Evolutionary conservation across 2,888 invertebrate species (phyloP).

Genomic region (Amblyjoppa proteus): DNA sequence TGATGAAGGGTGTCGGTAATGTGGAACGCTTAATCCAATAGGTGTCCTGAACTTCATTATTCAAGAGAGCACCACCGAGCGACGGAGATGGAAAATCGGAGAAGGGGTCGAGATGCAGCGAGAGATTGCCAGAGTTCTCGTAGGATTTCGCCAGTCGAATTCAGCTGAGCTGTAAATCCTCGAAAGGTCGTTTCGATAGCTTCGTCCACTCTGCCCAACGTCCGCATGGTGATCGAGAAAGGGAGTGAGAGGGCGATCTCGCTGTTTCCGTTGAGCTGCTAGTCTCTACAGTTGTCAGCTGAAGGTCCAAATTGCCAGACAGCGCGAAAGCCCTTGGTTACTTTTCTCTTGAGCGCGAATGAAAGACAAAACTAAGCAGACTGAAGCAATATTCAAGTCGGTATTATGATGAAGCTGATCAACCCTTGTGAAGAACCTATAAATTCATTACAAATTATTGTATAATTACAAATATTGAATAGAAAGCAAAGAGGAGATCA

Average conservation of each 20-base stretch:
- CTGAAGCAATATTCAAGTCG: background rate
- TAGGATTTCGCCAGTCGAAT: constrained; percentile 59
- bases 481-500: background rate
- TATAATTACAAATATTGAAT: no score
- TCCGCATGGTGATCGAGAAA: constrained; percentile 19
- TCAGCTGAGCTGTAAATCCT: constrained; percentile 61
- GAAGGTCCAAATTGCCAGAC: constrained; percentile 20
- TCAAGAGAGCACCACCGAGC: constrained; percentile 68
- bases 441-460: no score
- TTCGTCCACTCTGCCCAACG: constrained; percentile 38
- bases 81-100: constrained; percentile 12
- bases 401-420: background rate
- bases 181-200: constrained; percentile 58
- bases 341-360: constrained; percentile 14
- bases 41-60: constrained; percentile 76
- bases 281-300: constrained; percentile 20
- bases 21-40: constrained; percentile 75
- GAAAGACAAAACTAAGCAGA: background rate
- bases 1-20: constrained; percentile 67
- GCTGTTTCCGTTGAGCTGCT: constrained; percentile 11
- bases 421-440: no score
- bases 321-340: constrained; percentile 13
- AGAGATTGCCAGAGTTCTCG: constrained; percentile 48
- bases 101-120: constrained; percentile 22
- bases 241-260: background rate